phyloP scores from a whole-genome alignment of 2,797 vertebrate species.

The Percopsis omiscomaycus region DNA sequence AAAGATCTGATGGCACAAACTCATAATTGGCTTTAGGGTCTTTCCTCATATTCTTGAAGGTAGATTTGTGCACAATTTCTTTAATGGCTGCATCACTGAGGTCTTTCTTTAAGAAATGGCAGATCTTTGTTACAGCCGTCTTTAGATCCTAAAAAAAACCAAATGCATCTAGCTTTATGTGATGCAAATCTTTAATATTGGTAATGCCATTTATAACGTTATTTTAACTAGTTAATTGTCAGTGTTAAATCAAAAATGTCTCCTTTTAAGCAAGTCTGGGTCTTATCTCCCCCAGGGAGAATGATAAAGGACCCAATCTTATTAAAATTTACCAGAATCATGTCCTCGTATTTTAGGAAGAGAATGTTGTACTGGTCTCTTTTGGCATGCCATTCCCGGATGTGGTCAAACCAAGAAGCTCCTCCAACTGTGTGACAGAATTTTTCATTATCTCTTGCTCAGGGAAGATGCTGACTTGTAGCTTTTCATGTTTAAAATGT shows the following conservation, averaged over 20 bases:
- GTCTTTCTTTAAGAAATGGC: constrained; percentile 53
- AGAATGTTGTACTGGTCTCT: constrained; percentile 67
- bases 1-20: constrained; percentile 28
- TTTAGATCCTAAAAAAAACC: constrained; percentile 56
- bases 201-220: not conserved
- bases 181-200: no score
- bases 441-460: not conserved
- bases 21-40: constrained; percentile 64
- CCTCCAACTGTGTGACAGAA: constrained; percentile 37
- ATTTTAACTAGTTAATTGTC: not conserved
- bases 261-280: no score
- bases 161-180: not conserved
- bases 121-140: constrained; percentile 56
- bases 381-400: constrained; percentile 52
- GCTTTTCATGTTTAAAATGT: no score
- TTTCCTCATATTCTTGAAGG: constrained; percentile 66
- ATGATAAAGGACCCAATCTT: not conserved
- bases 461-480: no score
- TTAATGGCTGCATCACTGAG: constrained; percentile 43
- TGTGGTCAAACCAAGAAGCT: constrained; percentile 66
- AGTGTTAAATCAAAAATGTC: no score
- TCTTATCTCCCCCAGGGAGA: not conserved
- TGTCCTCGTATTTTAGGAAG: constrained; percentile 66
- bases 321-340: constrained; percentile 53
- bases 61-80: constrained; percentile 53